Evolutionary conservation across 2,888 invertebrate genomes (phyloP), one percentile per base, ranked within the genome.

Genomic region (Dexiosoma caninum): DNA sequence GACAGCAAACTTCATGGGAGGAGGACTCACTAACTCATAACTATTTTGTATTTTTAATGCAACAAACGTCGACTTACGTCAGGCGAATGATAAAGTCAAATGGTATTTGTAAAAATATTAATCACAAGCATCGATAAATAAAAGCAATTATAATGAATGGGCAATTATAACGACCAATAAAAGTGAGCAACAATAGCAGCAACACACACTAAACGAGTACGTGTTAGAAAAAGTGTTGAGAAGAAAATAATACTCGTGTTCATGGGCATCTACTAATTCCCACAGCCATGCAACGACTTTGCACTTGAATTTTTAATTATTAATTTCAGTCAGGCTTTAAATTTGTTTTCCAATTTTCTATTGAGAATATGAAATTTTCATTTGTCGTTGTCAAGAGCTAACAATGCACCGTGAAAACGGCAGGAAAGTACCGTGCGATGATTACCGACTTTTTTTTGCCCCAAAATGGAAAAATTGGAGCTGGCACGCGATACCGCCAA

Each of bases 81-180:
- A 77, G 62, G 35, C 42, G 80, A 40, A 62, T 69, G 72, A 77
- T 77, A 57, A 77, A 81, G 64, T 77, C 81, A 77, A 77, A 74
- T 77, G 72, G 69, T 49, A 81, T 81, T 81, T 81, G 72, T 51
- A 72, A 81, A 81, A 81, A 69, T 81, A 81, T 81, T 74, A 77
- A 77, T 81, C 81, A 81, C 64, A 51, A 53, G 46, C 66, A 32
- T 66, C 75, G 46, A 53, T 71, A 76, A 80, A 49, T 16, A 21
- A 32, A 49, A 32, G 57, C 51, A 62, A 77, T 49, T 12, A 55
- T 64, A 69, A 69, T 77, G 70, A 64, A 70, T 60, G 69, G 46
- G 21, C 21, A 62, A 44, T 59, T 46, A 35, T 14, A 69, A 55
- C 62, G 46, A 3, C 40, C 12, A 49, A 40, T 40, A 27, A 27